Conservation (phyloP, 2,888 invertebrate species). For the Eilema depressum region DNA sequence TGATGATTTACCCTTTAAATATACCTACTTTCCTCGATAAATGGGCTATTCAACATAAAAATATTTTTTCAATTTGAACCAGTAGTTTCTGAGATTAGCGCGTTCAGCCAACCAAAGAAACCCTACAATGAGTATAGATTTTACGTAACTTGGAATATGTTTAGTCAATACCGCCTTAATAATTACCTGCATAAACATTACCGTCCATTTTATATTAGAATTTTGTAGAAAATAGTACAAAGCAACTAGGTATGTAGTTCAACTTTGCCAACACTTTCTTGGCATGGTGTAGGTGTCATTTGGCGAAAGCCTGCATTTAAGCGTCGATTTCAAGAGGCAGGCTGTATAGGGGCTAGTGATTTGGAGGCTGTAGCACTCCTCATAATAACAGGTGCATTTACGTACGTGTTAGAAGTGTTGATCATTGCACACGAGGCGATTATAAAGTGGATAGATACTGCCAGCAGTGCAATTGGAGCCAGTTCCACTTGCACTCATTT, state of each 20-base stretch:
- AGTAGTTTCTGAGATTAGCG: no score
- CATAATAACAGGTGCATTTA: neutral
- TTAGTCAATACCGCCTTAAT: no score
- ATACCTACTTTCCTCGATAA: no score
- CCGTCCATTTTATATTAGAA: neutral
- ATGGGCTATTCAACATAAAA: no score
- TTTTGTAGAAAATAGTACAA: neutral
- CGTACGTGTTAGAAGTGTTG: neutral
- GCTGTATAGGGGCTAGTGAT: neutral
- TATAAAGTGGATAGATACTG: neutral
- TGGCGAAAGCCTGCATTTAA: conserved; percentile 1
- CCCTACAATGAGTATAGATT: no score
- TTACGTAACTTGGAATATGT: no score
- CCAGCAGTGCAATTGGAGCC: no score
- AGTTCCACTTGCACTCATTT: no score
- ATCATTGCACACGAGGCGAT: neutral
- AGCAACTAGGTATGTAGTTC: neutral
- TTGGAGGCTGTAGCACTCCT: neutral
- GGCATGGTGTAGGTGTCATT: neutral
- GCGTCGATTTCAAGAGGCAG: neutral
- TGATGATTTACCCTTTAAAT: no score
- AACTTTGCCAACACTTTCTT: neutral
- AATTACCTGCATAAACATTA: neutral
- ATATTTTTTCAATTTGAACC: no score
- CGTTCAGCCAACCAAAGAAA: no score